Base-by-base conservation (phyloP, 2,797 vertebrate genomes). In the Gouania willdenowi region DNA sequence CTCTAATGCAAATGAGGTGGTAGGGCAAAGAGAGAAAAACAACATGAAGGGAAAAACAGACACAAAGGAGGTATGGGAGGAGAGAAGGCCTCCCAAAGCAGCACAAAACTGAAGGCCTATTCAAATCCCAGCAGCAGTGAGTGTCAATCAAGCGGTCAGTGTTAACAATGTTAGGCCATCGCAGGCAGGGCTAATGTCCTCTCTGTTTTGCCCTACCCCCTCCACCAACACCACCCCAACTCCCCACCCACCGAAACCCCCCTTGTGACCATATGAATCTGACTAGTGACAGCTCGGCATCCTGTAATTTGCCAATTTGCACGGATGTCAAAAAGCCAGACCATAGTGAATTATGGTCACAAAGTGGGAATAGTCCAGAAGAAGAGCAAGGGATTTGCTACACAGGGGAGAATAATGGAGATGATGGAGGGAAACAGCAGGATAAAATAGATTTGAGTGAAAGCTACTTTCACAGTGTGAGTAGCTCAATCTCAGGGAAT, bases 1-100 rank as follows among this genome's bases (percentile, higher is more conserved):
- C 72, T 61, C 71, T 58, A 45, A 94, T 93, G 92, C 92, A 92
- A 93, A 94, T 92, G 81, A 84, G 81, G 36, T 86, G 87, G 89
- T 79, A 81, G 77, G 42, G 66, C 41, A 72, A 62, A 66, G 48
- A 41, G 56, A 68, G 64, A 76, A 20, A 75, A 79, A 82, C 66
- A 84, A 81, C 75, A 80, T 72, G 65, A 68, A 74, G 61, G 59
- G 55, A 57, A 16, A 69, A 67, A 62, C 1, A 27, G 70, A 79
- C 65, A 83, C 75, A 83, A 71, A 80, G 45, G 66, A 69, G 41
- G 53, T 28, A 43, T 50, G 65, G 65, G 73, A 63, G 59, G 64
- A 40, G 72, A 56, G 41, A 53, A 58, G 66, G 61, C 70, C 71
- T 68, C 54, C 63, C 41, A 42, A 65, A 78, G 73, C 66, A 61